Evolutionary conservation across 2,113 vertebrate genomes (phyloP).

Genomic region (Tragelaphus strepsiceros): DNA sequence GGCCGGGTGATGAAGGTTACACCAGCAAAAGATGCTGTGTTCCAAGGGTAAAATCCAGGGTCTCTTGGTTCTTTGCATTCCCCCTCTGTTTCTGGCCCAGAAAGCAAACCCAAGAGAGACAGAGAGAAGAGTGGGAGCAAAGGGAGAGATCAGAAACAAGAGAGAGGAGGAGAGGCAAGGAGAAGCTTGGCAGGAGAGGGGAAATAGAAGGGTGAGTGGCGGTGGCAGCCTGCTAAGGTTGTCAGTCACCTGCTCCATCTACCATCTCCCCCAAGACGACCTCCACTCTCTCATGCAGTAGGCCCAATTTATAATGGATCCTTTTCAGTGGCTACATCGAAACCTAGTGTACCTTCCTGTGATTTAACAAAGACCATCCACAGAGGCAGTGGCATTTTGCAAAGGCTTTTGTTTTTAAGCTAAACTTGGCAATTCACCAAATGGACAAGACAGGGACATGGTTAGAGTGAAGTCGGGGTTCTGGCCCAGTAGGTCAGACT

Average conservation of each 20-base stretch:
- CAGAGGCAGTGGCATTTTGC: background rate
- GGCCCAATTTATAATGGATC: background rate
- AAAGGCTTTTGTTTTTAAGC: slow-evolving; percentile 2
- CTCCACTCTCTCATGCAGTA: background rate
- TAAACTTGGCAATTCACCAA: slow-evolving; percentile 14
- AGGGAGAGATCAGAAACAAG: background rate
- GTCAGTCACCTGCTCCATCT: background rate
- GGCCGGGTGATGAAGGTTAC: background rate
- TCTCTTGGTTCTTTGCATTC: background rate
- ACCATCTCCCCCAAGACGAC: background rate
- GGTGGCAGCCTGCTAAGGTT: background rate
- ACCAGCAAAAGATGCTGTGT: background rate
- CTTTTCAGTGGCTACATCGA: background rate
- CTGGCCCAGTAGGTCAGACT: background rate
- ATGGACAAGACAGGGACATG: background rate
- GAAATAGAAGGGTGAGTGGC: background rate
- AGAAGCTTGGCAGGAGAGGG: background rate
- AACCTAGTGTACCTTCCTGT: background rate
- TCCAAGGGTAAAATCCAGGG: background rate
- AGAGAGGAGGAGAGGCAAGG: background rate
- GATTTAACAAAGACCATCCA: background rate
- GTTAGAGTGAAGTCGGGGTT: background rate
- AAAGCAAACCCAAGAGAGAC: background rate
- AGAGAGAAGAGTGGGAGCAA: background rate
- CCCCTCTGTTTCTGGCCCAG: background rate